Base-by-base conservation (phyloP, 2,888 invertebrate species). In the Busseola fusca region DNA sequence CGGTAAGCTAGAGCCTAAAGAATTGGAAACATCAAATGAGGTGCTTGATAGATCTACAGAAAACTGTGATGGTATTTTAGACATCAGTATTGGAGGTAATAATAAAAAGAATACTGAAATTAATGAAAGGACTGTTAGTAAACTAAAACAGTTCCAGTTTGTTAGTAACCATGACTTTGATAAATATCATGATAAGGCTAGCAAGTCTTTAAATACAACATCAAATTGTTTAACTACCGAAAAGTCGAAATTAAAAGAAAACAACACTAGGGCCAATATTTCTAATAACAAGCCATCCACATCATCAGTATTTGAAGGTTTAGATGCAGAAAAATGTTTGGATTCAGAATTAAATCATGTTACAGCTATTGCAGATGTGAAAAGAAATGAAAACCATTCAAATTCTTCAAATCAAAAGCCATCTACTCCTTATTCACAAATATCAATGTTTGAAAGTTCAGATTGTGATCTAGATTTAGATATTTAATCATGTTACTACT, bases 391-490 rank as follows among this genome's bases (percentile, higher is more conserved):
- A 78, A 87, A 74, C 60, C 83, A 78, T 69, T 59, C 80, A 37
- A 87, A 74, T 76, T 82, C 80, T 74, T 80, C 71, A 63, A 85
- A 81, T 70, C 69, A 78, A 67, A 87, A 84, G 65, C 74, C 78
- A 21, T 81, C 86, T 45, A 74, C 73, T 75, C 81, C 85, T 42
- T 85, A 87, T 85, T 95, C 96, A 50, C 95, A 96, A 88, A 89
- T 93, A 86, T 96, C 96, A 56, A 94, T 96, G 78, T 96, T 96
- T 91, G 96, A 96, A 84, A 94, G 89, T 86, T 92, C 93, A 57
- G 95, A 96, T 87, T 95, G 95, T 93, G 95, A 96, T 91, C 92
- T 96, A 82, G 95, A 94, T 90, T 91, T 96, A 86, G 94, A 96
- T 87, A 90, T 96, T 81, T 95, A 84, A 89, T 89, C 86, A 87